phyloP scores from a whole-genome alignment of 2,888 invertebrate species.

The Teleiodes luculella region DNA sequence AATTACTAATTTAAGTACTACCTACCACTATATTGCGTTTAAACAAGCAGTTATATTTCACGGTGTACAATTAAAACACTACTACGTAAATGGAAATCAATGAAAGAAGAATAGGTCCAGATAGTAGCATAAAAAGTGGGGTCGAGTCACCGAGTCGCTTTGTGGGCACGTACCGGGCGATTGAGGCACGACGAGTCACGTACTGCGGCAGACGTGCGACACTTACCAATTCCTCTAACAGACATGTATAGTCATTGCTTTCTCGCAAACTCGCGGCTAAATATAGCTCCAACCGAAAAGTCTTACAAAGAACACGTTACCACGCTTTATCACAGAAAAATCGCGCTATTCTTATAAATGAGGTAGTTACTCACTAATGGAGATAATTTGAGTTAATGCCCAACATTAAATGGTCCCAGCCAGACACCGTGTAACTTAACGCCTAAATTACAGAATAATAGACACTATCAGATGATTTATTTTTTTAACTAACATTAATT shows the following conservation, averaged over 20 bases:
- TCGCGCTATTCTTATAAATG: slow-evolving; percentile 11
- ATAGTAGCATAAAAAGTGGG: not conserved
- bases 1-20: too few species aligned
- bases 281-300: slow-evolving; percentile 36
- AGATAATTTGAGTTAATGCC: slow-evolving; percentile 11
- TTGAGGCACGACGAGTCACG: slow-evolving; percentile 46
- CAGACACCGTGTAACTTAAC: too few species aligned
- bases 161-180: slow-evolving; percentile 36
- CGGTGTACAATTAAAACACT: too few species aligned
- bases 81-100: too few species aligned
- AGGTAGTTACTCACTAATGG: not conserved
- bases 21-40: too few species aligned
- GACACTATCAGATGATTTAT: too few species aligned
- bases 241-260: slow-evolving; percentile 43
- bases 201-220: slow-evolving; percentile 44
- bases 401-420: slow-evolving; percentile 3
- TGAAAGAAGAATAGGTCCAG: too few species aligned
- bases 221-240: slow-evolving; percentile 38
- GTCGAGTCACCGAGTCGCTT: not conserved
- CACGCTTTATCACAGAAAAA: slow-evolving; percentile 22
- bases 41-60: too few species aligned
- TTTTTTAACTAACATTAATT: too few species aligned
- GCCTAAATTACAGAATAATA: too few species aligned
- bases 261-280: slow-evolving; percentile 46
- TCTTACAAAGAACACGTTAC: slow-evolving; percentile 28